Conservation (phyloP, 2,113 vertebrate species). For the Amblyopsis rosae region DNA sequence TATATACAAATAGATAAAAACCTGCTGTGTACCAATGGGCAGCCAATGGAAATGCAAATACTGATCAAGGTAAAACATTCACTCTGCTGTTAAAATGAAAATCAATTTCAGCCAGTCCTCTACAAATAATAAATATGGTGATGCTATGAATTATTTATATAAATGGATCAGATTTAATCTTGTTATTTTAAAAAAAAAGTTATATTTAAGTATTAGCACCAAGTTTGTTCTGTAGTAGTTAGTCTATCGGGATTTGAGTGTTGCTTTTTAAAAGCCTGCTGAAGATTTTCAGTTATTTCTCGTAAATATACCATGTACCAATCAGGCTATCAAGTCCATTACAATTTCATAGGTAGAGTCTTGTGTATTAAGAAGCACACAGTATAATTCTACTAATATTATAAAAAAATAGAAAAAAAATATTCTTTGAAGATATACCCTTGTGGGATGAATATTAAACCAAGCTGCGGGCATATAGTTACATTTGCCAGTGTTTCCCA, state of each 20-base stretch:
- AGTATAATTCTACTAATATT: slow-evolving; percentile 32
- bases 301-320: too few species aligned
- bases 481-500: slow-evolving; percentile 19
- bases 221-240: background rate
- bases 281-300: too few species aligned
- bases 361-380: background rate
- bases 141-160: slow-evolving; percentile 38
- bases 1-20: slow-evolving; percentile 53
- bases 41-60: slow-evolving; percentile 22
- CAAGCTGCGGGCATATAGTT: slow-evolving; percentile 28
- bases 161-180: slow-evolving; percentile 28
- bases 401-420: slow-evolving; percentile 31
- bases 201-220: slow-evolving; percentile 5
- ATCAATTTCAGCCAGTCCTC: slow-evolving; percentile 40
- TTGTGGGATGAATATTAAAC: background rate
- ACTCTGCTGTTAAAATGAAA: slow-evolving; percentile 47
- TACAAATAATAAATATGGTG: slow-evolving; percentile 44
- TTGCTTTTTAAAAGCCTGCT: too few species aligned
- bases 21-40: slow-evolving; percentile 53
- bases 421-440: slow-evolving; percentile 1
- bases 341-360: too few species aligned
- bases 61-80: slow-evolving; percentile 36
- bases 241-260: background rate
- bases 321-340: too few species aligned
- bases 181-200: slow-evolving; percentile 6